These are phyloP conservation scores for Therioaphis trifolii DNA, from an alignment of 2,888 invertebrate genomes.

Conservation along the genomic window DNA sequence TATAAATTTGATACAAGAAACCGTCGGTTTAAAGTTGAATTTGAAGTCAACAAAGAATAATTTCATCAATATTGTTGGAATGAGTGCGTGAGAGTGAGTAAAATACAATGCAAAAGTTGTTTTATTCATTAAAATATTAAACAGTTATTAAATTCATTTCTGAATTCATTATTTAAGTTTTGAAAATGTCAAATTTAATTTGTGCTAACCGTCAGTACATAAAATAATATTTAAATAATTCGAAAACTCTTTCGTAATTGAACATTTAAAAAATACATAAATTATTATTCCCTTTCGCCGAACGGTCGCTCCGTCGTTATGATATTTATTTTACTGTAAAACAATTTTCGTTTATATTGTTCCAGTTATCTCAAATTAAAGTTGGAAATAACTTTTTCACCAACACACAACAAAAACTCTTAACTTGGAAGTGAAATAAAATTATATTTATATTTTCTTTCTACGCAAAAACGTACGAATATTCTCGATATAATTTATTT, in stretches of 20 bases:
- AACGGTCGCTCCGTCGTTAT: neutral
- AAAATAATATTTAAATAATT: slow-evolving; percentile 7
- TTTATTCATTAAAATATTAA: neutral
- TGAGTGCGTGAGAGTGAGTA: neutral
- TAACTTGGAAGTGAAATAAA: too few relatives aligned
- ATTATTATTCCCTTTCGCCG: slow-evolving; percentile 8
- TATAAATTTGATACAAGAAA: neutral
- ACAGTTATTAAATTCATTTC: neutral
- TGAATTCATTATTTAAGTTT: slow-evolving; percentile 11
- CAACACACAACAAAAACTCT: too few relatives aligned
- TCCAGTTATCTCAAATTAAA: neutral
- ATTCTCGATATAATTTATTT: neutral
- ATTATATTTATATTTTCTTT: too few relatives aligned
- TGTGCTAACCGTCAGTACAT: neutral
- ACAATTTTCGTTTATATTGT: neutral
- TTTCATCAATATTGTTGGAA: neutral
- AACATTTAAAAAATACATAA: slow-evolving; percentile 28
- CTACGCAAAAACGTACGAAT: neutral
- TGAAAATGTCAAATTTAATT: slow-evolving; percentile 2
- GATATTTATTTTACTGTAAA: slow-evolving; percentile 3
- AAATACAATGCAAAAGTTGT: neutral
- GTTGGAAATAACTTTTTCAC: too few relatives aligned
- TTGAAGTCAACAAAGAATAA: neutral
- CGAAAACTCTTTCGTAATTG: slow-evolving; percentile 5
- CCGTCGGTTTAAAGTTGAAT: neutral